phyloP scores from a whole-genome alignment of 2,113 vertebrate genomes.

The Aspidoscelis tigris region DNA sequence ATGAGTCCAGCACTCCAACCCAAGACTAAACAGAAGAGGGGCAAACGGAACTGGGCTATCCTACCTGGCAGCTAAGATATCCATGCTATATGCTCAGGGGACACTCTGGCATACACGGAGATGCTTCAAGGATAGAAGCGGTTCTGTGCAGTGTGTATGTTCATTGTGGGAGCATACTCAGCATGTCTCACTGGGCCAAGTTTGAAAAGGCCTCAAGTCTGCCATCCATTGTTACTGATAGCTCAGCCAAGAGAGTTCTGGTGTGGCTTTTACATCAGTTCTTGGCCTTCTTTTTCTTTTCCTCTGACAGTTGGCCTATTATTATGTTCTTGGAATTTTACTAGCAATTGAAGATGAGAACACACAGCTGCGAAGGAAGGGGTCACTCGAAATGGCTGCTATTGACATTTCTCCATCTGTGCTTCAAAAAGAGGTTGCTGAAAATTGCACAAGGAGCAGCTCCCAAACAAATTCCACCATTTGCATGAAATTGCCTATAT shows the following conservation, averaged over 20 bases:
- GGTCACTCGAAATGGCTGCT: slow-evolving; percentile 23
- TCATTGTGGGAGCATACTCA: neutral
- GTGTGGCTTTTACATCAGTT: neutral
- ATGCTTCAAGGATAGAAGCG: no score
- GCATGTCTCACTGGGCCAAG: neutral
- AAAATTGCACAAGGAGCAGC: slow-evolving; percentile 16
- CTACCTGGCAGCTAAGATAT: no score
- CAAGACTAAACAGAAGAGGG: no score
- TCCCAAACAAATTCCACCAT: slow-evolving; percentile 30
- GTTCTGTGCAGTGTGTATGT: no score
- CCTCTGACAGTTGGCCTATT: neutral
- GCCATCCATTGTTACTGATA: neutral
- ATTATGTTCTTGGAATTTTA: slow-evolving; percentile 16
- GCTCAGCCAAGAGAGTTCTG: neutral
- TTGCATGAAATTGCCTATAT: slow-evolving; percentile 32
- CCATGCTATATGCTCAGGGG: no score
- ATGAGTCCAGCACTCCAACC: no score
- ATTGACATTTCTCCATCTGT: slow-evolving; percentile 31
- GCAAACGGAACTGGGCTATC: no score
- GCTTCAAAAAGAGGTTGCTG: slow-evolving; percentile 21
- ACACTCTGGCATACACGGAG: no score
- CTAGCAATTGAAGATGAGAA: slow-evolving; percentile 16
- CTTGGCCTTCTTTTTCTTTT: neutral
- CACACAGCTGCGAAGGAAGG: slow-evolving; percentile 27
- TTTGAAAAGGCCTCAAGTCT: neutral